Base-by-base conservation (phyloP, 2,113 vertebrate genomes). In the Australoheros scitulus region DNA sequence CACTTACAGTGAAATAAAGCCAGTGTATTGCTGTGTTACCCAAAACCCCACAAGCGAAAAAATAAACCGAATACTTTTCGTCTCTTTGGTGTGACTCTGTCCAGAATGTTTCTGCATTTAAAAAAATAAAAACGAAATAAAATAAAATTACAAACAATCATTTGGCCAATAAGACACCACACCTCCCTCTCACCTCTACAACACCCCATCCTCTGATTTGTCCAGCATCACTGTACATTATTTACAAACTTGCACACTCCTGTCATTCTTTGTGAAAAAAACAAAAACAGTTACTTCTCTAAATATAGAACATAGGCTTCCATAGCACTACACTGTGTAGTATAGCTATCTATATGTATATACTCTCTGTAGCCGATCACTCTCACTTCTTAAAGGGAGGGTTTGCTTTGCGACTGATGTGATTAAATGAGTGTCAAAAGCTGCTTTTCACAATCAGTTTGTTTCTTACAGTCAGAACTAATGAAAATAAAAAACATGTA, bases 181-280 rank as follows among this genome's bases (percentile, higher is more conserved):
- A 3, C 13, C 58, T 50, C 58, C 55, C 79, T n/a, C 22, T 81
- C 50, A 22, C 43, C 6, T 63, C 56, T 52, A 59, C 24, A 80
- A 82, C 4, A 22, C 22, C 38, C 38, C 3, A 2, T 11, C 34
- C 43, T 82, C 76, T 41, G 43, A 50, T 61, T 50, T 5, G 22
- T 86, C 76, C 58, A 79, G 59, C 75, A 38, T 87, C 87, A 95
- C 89, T 93, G 86, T 94, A 92, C 94, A 94, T 96, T 97, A 97
- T 98, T 95, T 97, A 97, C 97, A 97, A 79, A 34, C 79, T 87
- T 95, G 87, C 92, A 94, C 82, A 93, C 86, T 34, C 34, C 6
- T 81, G 75, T 90, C 92, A 57, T 34, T 55, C 26, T 55, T 32
- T 82, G 38, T 32, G 34, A 38, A 91, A 83, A 82, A 88, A 92